A percentile compares a stretch with the other conserved stretches of the same genome.
Conservation (phyloP, 2,888 invertebrate species). For the Beris chalybata region DNA sequence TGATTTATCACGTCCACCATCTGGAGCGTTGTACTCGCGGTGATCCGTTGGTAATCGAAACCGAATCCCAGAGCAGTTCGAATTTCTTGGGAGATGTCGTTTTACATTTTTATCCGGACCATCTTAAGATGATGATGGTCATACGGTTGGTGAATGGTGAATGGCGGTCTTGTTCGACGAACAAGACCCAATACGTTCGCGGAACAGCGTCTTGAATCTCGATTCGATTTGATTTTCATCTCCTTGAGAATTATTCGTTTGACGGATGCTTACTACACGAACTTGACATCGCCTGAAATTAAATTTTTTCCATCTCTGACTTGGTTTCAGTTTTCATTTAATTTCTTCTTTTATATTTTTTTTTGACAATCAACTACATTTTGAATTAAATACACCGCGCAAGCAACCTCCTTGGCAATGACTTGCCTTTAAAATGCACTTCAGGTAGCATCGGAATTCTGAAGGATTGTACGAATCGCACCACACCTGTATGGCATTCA, state of each 20-base stretch:
- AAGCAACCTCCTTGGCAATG: slow-evolving; percentile 15
- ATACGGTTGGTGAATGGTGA: neutral
- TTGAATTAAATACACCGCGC: slow-evolving; percentile 12
- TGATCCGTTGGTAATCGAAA: slow-evolving; percentile 22
- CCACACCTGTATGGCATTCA: slow-evolving; percentile 38
- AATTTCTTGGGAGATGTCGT: slow-evolving; percentile 28
- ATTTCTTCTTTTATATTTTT: slow-evolving; percentile 5
- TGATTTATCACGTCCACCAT: slow-evolving; percentile 38
- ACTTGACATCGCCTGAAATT: slow-evolving; percentile 29
- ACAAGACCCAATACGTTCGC: neutral
- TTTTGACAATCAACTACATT: slow-evolving; percentile 22
- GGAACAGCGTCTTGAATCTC: slow-evolving; percentile 5
- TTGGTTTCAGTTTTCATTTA: slow-evolving; percentile 2
- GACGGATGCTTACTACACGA: slow-evolving; percentile 35
- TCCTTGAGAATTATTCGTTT: slow-evolving; percentile 24
- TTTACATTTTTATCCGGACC: slow-evolving; percentile 23
- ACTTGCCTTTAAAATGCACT: slow-evolving; percentile 31
- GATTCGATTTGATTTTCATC: slow-evolving; percentile 31
- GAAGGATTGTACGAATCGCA: slow-evolving; percentile 15
- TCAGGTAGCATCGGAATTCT: slow-evolving; percentile 33
- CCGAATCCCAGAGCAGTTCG: slow-evolving; percentile 15
- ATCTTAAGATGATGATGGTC: slow-evolving; percentile 18
- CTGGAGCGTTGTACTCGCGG: slow-evolving; percentile 23
- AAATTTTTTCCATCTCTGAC: slow-evolving; percentile 5
- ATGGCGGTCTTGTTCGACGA: slow-evolving; percentile 4